Evolutionary conservation across 2,113 vertebrate species (phyloP).

Genomic region (Alethe diademata): DNA sequence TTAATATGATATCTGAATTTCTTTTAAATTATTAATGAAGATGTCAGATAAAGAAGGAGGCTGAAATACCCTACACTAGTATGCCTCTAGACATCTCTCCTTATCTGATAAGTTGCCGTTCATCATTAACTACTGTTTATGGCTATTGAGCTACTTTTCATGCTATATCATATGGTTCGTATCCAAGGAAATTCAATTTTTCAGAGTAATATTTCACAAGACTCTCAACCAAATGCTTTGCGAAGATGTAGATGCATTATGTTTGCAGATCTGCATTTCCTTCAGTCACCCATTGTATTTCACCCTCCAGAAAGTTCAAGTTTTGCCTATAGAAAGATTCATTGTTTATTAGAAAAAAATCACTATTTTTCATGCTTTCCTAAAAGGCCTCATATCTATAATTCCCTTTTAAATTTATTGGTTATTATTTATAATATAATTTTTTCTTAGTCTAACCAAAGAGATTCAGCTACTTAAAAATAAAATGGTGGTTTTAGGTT

Average conservation of each 20-base stretch:
- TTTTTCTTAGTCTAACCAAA: background rate
- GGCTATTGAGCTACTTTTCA: conserved; percentile 57
- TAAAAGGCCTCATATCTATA: background rate
- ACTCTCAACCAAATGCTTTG: background rate
- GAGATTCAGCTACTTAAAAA: background rate
- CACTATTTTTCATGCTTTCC: background rate
- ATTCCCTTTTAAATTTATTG: background rate
- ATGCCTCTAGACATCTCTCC: background rate
- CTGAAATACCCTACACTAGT: background rate
- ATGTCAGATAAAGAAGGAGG: conserved; percentile 30
- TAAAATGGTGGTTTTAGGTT: background rate
- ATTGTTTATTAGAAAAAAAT: background rate
- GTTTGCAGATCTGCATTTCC: background rate
- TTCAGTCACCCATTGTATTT: background rate
- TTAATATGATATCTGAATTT: conserved; percentile 23
- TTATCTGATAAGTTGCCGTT: conserved; percentile 53
- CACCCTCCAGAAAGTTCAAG: background rate
- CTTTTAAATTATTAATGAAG: conserved; percentile 58
- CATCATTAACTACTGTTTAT: conserved; percentile 63
- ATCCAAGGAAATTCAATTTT: conserved; percentile 68
- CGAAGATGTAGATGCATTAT: background rate
- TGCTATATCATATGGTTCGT: background rate
- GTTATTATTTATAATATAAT: background rate
- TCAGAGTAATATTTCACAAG: conserved; percentile 32
- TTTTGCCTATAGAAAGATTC: background rate